A percentile compares a stretch with the other conserved stretches of the same genome.
Conservation (phyloP, 2,797 vertebrate species). For the Sebastes dallii region DNA sequence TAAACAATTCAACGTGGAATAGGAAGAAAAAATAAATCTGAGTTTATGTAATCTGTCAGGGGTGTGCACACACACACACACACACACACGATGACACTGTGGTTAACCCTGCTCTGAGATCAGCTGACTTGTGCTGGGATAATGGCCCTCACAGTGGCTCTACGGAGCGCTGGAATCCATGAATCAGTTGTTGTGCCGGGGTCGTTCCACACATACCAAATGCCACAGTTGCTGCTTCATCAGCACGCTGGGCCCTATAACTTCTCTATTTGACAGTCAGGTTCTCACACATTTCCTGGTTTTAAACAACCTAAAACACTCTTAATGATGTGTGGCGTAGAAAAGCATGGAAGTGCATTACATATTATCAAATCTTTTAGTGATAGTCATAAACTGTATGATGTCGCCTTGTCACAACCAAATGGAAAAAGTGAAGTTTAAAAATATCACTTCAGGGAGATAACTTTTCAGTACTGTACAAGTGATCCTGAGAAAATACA, state of each 20-base stretch:
- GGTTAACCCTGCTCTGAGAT: conserved; percentile 25
- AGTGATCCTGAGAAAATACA: conserved; percentile 5
- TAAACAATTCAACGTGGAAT: not conserved
- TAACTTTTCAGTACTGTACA: not conserved
- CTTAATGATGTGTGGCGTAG: not conserved
- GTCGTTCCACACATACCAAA: conserved; percentile 69
- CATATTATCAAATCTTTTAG: not conserved
- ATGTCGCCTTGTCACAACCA: not conserved
- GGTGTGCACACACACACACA: not conserved
- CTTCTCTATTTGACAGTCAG: not conserved
- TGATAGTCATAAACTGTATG: not conserved
- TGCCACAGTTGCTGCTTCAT: conserved; percentile 49
- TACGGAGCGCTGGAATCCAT: conserved; percentile 44
- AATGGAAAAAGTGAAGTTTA: not conserved
- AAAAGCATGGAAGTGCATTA: not conserved
- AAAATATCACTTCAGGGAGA: not conserved
- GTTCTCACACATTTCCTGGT: not conserved
- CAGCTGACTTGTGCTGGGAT: conserved; percentile 50
- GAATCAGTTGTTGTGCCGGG: conserved; percentile 65
- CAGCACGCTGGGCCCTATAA: conserved; percentile 44
- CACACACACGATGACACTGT: not conserved
- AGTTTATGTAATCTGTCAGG: not conserved
- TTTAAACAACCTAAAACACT: not conserved
- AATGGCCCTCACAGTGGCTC: conserved; percentile 52
- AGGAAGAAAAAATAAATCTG: not conserved